Percentiles rank a stretch among this genome's conserved stretches.
phyloP scores from a whole-genome alignment of 1,140 invertebrate genomes.

The Drosophila repletoides region DNA sequence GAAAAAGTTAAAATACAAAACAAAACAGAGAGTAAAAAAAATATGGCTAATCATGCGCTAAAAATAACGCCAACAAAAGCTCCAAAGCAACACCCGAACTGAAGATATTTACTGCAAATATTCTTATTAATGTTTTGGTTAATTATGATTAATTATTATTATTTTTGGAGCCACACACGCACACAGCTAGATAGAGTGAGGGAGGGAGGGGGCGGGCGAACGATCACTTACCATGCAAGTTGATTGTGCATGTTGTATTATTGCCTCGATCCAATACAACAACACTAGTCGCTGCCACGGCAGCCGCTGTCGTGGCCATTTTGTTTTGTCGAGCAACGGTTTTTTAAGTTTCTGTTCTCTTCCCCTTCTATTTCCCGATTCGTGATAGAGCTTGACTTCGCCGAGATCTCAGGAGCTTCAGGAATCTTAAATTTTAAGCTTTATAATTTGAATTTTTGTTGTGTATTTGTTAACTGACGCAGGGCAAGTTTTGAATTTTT shows the following conservation, averaged over 20 bases:
- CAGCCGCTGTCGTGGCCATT: conserved; percentile 81
- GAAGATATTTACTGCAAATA: conserved; percentile 48
- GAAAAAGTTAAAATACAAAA: too few relatives aligned
- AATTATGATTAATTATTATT: conserved; percentile 80
- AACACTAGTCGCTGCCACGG: conserved; percentile 94
- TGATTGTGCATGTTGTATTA: conserved; percentile 97
- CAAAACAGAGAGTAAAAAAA: conserved; percentile 29
- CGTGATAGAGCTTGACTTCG: conserved; percentile 5
- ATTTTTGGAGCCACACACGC: conserved; percentile 10
- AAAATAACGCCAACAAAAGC: conserved; percentile 65
- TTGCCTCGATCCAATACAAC: conserved; percentile 96
- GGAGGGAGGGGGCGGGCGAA: too few relatives aligned
- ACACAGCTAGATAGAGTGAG: background rate
- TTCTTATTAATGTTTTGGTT: conserved; percentile 49
- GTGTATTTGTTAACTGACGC: too few relatives aligned
- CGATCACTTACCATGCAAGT: conserved; percentile 91
- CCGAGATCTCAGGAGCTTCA: background rate
- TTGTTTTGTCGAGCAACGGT: conserved; percentile 53
- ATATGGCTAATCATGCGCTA: conserved; percentile 69
- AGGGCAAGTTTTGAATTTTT: conserved; percentile 2
- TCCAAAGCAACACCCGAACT: conserved; percentile 17
- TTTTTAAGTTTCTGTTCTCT: conserved; percentile 30
- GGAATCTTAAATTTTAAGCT: too few relatives aligned
- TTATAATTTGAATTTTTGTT: too few relatives aligned
- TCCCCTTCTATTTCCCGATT: background rate